Base-by-base conservation (phyloP, 2,888 invertebrate genomes). In the Protodeltote pygarga region DNA sequence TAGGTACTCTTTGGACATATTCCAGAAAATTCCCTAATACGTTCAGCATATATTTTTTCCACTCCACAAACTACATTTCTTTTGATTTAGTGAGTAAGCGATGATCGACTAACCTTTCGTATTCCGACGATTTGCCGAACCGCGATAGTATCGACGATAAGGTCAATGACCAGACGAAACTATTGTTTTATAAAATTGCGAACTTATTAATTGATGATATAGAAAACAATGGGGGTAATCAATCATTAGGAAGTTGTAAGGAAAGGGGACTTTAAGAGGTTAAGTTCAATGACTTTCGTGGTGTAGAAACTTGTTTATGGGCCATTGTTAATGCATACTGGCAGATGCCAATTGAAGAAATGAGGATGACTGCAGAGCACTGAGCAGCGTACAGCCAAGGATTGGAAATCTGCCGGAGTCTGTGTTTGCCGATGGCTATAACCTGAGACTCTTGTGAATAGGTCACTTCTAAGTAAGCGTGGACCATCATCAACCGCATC, bases 201-300 rank as follows among this genome's bases (percentile, higher is more conserved):
- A 48, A 59, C 21, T 59, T 34, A 11, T 49, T 40, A 25, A 58
- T 58, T 64, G 31, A 37, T 52, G 33, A 41, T 50, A 11, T 42
- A 65, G 23, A 11, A 37, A 35, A 67, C 61, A 65, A 68, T 38
- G 28, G 27, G 39, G 16, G 24, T 27, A 52, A 65, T 63, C 28
- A 45, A 59, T 69, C 65, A 68, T 33, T 37, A 27, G 32, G 24
- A 48, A 39, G 31, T 41, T 21, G 19, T 28, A n/a, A 8, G 13
- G 6, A 13, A 23, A n/a, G 10, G 16, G 17, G 17, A 27, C 20
- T 17, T 11, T 11, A 44, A 15, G n/a, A 32, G 23, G 17, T 19
- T 28, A 23, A 31, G 58, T 68, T 64, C 42, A 51, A 29, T 51
- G 28, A 57, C 58, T 50, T 54, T 33, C 5, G 6, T 1, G n/a